Conservation (phyloP, 1,140 invertebrate species). For the Trichonephila inaurata region DNA sequence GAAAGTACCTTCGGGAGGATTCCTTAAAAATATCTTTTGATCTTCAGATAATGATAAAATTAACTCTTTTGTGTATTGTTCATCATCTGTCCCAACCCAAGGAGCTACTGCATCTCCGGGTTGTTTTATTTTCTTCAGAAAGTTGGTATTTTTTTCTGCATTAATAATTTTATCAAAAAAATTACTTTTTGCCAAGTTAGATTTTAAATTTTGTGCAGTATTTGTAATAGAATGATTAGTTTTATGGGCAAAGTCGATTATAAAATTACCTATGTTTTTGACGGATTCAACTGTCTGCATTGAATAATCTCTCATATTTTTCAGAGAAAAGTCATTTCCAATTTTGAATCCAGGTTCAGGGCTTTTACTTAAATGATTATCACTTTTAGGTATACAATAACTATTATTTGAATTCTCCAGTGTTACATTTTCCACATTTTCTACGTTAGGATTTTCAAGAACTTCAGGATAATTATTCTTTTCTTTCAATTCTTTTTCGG, state of each 20-base stretch:
- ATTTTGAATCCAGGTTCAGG: neutral
- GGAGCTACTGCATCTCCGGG: neutral
- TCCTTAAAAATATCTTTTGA: neutral
- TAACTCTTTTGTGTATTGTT: neutral
- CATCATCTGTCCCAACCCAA: neutral
- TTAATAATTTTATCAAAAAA: neutral
- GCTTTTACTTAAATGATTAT: neutral
- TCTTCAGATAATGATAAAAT: conserved; percentile 1
- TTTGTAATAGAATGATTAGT: neutral
- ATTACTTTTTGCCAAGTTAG: neutral
- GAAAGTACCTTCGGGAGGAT: neutral
- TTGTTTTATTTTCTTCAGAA: neutral
- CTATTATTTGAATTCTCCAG: no score
- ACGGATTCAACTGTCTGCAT: neutral
- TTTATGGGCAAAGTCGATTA: neutral
- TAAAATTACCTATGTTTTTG: neutral
- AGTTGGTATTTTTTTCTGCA: neutral
- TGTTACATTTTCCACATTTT: neutral
- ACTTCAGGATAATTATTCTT: neutral
- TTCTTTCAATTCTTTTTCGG: neutral
- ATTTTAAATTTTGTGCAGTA: neutral
- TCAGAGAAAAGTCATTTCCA: neutral
- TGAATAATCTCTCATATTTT: neutral
- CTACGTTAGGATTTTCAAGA: neutral
- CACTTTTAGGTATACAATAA: neutral